Conservation (phyloP, 2,797 vertebrate species). For the Pitangus sulphuratus region DNA sequence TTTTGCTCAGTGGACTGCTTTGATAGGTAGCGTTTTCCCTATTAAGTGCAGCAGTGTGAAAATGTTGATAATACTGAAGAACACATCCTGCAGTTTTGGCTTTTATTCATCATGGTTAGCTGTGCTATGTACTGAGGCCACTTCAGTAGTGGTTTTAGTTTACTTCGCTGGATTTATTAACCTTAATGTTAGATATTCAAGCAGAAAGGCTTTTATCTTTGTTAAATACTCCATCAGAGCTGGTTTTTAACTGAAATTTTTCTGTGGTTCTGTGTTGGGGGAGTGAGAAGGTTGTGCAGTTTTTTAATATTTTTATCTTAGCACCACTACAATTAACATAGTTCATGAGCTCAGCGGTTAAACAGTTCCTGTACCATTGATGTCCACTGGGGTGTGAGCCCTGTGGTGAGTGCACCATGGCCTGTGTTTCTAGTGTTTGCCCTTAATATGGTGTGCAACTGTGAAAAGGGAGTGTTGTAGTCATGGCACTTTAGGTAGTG, state of each 20-base stretch:
- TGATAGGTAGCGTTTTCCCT: constrained; percentile 16
- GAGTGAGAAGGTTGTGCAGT: background rate
- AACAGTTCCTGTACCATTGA: background rate
- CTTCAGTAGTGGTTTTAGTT: background rate
- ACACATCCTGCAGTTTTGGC: background rate
- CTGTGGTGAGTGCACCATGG: background rate
- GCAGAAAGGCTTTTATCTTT: background rate
- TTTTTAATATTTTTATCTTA: background rate
- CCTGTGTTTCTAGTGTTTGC: background rate
- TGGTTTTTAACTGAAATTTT: background rate
- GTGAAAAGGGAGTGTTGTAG: constrained; percentile 67
- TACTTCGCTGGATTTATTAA: background rate
- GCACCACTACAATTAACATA: background rate
- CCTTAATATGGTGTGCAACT: constrained; percentile 51
- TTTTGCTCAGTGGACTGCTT: constrained; percentile 40
- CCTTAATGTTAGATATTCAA: background rate
- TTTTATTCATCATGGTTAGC: background rate
- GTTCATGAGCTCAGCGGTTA: background rate
- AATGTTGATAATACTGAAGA: constrained; percentile 34
- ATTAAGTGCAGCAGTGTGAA: constrained; percentile 48
- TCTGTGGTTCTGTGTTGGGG: background rate
- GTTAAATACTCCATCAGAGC: background rate
- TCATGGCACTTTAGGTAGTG: background rate
- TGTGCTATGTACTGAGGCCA: background rate
- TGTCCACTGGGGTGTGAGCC: background rate